Conservation (phyloP, 1,140 invertebrate genomes). For the Leptopilina clavipes region DNA sequence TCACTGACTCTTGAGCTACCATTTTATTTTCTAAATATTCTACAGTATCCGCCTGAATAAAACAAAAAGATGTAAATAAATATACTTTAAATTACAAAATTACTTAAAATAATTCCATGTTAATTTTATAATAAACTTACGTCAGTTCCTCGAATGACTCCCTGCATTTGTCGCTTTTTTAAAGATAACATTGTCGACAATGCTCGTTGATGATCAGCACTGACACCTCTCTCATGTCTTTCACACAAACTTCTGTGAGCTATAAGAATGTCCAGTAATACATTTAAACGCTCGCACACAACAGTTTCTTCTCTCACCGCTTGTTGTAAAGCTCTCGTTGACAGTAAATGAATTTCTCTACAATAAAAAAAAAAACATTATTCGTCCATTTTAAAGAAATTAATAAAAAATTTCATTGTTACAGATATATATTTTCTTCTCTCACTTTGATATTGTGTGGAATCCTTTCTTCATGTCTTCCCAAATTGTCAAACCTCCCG, state of each 20-base stretch:
- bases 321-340: conserved; percentile 72
- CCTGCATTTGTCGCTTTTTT: conserved; percentile 83
- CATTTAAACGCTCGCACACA: conserved; percentile 79
- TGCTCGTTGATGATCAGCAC: conserved; percentile 82
- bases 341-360: conserved; percentile 73
- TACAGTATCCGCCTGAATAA: conserved; percentile 78
- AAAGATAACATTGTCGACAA: conserved; percentile 81
- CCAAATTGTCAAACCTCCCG: conserved; percentile 79
- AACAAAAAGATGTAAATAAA: neutral
- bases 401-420: too few relatives aligned
- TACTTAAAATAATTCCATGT: neutral
- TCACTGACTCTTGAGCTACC: conserved; percentile 82
- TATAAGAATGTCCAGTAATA: conserved; percentile 79
- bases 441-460: conserved; percentile 77
- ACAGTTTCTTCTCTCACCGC: conserved; percentile 77
- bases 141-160: conserved; percentile 79
- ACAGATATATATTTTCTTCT: neutral
- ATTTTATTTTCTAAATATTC: conserved; percentile 82
- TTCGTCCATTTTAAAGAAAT: neutral
- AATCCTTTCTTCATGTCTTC: conserved; percentile 79
- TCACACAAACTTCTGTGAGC: conserved; percentile 82
- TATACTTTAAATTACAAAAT: too few relatives aligned
- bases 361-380: conserved; percentile 40
- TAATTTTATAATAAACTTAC: conserved; percentile 64
- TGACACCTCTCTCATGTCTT: conserved; percentile 81